A percentile compares a stretch with the other conserved stretches of the same genome.
phyloP scores from a whole-genome alignment of 2,888 invertebrate species.

The Neoascia interrupta region DNA sequence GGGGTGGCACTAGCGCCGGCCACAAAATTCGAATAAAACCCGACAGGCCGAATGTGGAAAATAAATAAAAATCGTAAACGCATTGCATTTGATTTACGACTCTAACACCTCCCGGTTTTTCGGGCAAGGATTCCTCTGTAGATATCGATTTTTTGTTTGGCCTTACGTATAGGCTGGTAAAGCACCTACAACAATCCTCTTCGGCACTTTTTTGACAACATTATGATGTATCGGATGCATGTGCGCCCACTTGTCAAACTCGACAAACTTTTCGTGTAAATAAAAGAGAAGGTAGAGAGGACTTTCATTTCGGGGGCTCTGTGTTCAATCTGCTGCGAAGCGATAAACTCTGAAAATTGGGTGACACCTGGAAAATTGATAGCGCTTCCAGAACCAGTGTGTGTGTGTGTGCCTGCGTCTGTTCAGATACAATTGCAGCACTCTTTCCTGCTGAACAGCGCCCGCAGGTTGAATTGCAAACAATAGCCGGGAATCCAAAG shows the following conservation, averaged over 20 bases:
- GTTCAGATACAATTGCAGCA: not conserved
- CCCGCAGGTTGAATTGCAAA: constrained; percentile 25
- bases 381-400: constrained; percentile 12
- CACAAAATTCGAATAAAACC: constrained; percentile 64
- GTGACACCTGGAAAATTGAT: constrained; percentile 66
- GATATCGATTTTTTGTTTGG: constrained; percentile 48
- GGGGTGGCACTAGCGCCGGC: constrained; percentile 64
- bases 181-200: constrained; percentile 5
- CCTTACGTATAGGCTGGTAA: constrained; percentile 17
- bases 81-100: constrained; percentile 67
- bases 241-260: constrained; percentile 68
- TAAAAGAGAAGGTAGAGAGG: constrained; percentile 10
- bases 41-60: constrained; percentile 57
- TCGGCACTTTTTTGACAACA: constrained; percentile 53
- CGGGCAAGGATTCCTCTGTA: constrained; percentile 28
- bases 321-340: constrained; percentile 30
- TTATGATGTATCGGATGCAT: constrained; percentile 67
- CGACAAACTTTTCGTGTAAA: constrained; percentile 58
- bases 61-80: constrained; percentile 66
- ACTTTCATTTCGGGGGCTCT: not conserved
- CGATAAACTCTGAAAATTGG: constrained; percentile 51
- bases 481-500: no score
- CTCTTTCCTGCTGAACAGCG: constrained; percentile 11
- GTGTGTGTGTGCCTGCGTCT: constrained; percentile 3
- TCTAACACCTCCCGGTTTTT: constrained; percentile 58